phyloP scores from a whole-genome alignment of 2,888 invertebrate species.

The Crepidodera aurea region DNA sequence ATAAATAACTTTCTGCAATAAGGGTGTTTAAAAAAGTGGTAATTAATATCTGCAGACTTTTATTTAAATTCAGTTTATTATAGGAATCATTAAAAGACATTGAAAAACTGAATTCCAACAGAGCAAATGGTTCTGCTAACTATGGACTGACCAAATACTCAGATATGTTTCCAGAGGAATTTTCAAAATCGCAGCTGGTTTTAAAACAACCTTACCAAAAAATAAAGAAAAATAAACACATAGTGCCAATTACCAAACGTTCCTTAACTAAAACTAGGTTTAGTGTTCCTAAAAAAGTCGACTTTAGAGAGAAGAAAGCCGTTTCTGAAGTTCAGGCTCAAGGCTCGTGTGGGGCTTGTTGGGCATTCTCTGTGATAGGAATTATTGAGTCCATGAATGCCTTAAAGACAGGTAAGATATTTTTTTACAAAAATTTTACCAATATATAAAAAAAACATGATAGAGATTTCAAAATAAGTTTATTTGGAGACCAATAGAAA shows the following conservation, averaged over 20 bases:
- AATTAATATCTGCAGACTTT: too few species aligned
- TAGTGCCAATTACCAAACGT: not conserved
- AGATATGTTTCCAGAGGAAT: conserved; percentile 69
- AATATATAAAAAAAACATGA: too few species aligned
- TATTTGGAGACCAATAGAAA: too few species aligned
- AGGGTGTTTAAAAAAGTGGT: too few species aligned
- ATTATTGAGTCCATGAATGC: conserved; percentile 81
- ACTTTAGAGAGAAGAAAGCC: conserved; percentile 67
- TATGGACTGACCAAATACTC: conserved; percentile 71
- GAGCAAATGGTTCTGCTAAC: conserved; percentile 60
- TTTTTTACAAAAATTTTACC: too few species aligned
- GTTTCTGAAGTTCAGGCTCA: conserved; percentile 76
- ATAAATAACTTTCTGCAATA: too few species aligned
- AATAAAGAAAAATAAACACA: not conserved
- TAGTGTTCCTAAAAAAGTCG: conserved; percentile 52
- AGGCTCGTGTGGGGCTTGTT: conserved; percentile 82
- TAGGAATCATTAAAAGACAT: conserved; percentile 64
- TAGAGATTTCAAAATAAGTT: too few species aligned
- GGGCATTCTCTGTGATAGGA: conserved; percentile 84
- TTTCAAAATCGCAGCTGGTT: conserved; percentile 51
- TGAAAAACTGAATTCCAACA: conserved; percentile 60
- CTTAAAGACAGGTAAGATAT: conserved; percentile 66
- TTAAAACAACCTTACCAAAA: not conserved
- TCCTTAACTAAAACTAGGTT: conserved; percentile 7
- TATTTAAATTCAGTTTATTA: too few species aligned